Conservation (phyloP, 2,113 vertebrate species). For the Muscicapa adusta region DNA sequence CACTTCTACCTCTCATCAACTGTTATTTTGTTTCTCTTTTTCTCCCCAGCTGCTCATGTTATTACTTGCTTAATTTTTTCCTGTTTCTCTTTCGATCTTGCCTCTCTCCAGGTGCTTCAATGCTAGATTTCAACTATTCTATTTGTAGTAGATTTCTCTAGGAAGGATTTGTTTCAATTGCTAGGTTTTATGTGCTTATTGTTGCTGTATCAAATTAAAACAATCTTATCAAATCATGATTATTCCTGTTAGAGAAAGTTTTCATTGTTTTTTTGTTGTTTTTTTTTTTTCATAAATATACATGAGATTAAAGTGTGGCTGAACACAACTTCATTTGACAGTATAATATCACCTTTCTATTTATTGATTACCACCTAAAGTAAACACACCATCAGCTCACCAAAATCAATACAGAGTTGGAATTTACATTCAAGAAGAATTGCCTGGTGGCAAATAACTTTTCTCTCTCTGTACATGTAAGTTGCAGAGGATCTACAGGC, state of each 20-base stretch:
- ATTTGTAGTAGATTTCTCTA: background rate
- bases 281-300: background rate
- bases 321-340: background rate
- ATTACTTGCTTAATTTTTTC: constrained; percentile 66
- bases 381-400: background rate
- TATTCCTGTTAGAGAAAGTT: background rate
- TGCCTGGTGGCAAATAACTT: background rate
- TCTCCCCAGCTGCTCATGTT: constrained; percentile 62
- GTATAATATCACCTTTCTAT: background rate
- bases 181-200: background rate
- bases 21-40: constrained; percentile 43
- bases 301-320: background rate
- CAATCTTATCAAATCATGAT: background rate
- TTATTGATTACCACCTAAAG: background rate
- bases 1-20: constrained; percentile 42
- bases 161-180: background rate
- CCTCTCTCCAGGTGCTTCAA: constrained; percentile 40
- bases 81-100: constrained; percentile 14
- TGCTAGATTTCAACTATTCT: background rate
- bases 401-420: background rate
- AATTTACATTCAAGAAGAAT: background rate
- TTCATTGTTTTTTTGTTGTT: background rate
- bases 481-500: background rate
- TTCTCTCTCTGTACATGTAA: background rate
- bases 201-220: background rate